These are phyloP conservation scores for Tetrax tetrax DNA, from an alignment of 2,113 vertebrate species.

Conservation along the genomic window DNA sequence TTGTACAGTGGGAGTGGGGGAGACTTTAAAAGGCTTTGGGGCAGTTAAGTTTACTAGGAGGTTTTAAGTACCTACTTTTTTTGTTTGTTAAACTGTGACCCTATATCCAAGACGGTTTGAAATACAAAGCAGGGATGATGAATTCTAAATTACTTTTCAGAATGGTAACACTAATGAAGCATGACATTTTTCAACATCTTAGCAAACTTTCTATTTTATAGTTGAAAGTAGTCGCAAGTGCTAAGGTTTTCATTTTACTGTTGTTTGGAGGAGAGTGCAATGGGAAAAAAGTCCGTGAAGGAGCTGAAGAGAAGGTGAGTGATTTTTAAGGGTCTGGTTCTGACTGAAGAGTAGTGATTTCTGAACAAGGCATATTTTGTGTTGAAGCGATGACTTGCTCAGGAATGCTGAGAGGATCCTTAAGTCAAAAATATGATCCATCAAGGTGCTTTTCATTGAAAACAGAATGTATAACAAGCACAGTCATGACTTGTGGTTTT, in stretches of 20 bases:
- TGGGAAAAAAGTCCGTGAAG: neutral
- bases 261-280: neutral
- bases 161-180: neutral
- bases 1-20: neutral
- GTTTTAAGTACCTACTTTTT: neutral
- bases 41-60: neutral
- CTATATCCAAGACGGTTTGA: neutral
- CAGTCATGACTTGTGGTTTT: neutral
- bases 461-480: neutral
- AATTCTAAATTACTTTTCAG: neutral
- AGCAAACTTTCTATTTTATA: neutral
- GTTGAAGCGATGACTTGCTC: neutral
- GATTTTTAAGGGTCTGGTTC: neutral
- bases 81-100: neutral
- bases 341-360: neutral
- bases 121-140: neutral
- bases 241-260: neutral
- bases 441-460: neutral
- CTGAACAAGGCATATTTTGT: neutral
- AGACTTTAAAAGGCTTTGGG: neutral
- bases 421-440: neutral
- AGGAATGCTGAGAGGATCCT: neutral
- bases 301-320: neutral
- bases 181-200: neutral
- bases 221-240: neutral